These are phyloP conservation scores for Ridgeia piscesae DNA, from an alignment of 1,140 invertebrate genomes.

Conservation along the genomic window DNA sequence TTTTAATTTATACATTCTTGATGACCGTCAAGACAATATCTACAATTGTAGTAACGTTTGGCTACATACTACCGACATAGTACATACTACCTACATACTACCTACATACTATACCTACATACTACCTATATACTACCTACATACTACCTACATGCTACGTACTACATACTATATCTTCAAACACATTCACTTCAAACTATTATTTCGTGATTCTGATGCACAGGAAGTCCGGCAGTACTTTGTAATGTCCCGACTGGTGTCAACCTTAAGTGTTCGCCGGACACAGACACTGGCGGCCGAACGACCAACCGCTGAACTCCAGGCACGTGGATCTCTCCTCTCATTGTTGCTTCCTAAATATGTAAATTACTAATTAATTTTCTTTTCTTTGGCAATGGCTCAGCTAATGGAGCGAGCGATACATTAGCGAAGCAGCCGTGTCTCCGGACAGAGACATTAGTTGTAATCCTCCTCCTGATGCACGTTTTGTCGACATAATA, in stretches of 20 bases:
- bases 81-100: too few relatives aligned
- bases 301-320: neutral
- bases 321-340: neutral
- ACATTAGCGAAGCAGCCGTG: neutral
- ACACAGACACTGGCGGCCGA: neutral
- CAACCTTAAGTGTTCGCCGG: neutral
- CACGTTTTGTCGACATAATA: neutral
- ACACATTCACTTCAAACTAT: neutral
- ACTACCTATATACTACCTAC: too few relatives aligned
- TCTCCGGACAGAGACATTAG: neutral
- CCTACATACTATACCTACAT: too few relatives aligned
- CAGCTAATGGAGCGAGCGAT: neutral
- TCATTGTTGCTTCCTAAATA: neutral
- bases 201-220: neutral
- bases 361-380: neutral
- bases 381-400: neutral
- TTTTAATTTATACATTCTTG: too few relatives aligned
- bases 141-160: too few relatives aligned
- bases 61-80: too few relatives aligned
- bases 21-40: too few relatives aligned
- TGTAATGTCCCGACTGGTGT: neutral
- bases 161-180: too few relatives aligned
- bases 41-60: too few relatives aligned
- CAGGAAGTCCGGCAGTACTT: neutral
- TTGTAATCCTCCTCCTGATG: neutral